phyloP scores from a whole-genome alignment of 2,888 invertebrate genomes.

The Drosophila subquinaria region DNA sequence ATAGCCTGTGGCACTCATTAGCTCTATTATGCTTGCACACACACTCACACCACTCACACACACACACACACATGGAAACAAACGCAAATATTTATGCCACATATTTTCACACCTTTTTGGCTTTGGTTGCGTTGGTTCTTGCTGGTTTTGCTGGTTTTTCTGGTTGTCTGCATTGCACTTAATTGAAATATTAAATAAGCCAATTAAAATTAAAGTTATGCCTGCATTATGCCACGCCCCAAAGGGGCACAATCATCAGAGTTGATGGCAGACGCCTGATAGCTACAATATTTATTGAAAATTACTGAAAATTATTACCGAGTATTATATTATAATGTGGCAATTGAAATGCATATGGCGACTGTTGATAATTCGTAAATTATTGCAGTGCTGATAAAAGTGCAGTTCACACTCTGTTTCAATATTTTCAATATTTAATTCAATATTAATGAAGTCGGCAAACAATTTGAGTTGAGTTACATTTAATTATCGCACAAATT shows the following conservation, averaged over 20 bases:
- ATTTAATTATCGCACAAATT: conserved; percentile 46
- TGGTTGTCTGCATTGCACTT: conserved; percentile 49
- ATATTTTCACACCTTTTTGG: conserved; percentile 56
- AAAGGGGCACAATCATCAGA: conserved; percentile 1
- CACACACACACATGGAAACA: conserved; percentile 2
- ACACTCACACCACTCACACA: conserved; percentile 1
- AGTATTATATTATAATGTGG: conserved; percentile 30
- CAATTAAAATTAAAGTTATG: conserved; percentile 81
- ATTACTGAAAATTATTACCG: conserved; percentile 59
- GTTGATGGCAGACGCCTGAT: conserved; percentile 72
- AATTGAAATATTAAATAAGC: conserved; percentile 83
- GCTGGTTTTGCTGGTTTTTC: conserved; percentile 34
- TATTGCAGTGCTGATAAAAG: conserved; percentile 72
- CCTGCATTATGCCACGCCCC: conserved; percentile 57
- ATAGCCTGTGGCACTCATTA: conserved; percentile 67
- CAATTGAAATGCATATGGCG: conserved; percentile 35
- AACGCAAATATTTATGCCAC: conserved; percentile 44
- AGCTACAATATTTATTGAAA: conserved; percentile 66
- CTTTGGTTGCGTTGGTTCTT: conserved; percentile 43
- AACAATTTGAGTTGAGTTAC: conserved; percentile 15
- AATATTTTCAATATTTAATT: conserved; percentile 8
- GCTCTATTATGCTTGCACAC: conserved; percentile 38
- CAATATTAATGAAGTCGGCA: conserved; percentile 43
- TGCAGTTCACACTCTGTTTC: conserved; percentile 21
- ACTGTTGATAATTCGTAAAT: conserved; percentile 76